Percentiles rank a stretch among this genome's conserved stretches.
phyloP scores from a whole-genome alignment of 2,113 vertebrate genomes.

The Poeciliopsis turrubarensis region DNA sequence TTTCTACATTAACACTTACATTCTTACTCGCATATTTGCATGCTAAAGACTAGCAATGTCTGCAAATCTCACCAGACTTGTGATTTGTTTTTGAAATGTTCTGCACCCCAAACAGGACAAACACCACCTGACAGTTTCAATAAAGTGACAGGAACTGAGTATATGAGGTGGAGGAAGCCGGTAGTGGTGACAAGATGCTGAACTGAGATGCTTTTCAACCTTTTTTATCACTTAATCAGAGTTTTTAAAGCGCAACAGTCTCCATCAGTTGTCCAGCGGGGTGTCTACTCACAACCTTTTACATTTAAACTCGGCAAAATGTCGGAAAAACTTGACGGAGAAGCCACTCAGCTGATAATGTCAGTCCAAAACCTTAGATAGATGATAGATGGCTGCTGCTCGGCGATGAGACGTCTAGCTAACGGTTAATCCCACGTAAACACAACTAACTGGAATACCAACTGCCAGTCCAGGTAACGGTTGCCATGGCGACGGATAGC shows the following conservation, averaged over 20 bases:
- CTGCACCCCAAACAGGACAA: neutral
- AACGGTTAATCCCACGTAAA: slow-evolving; percentile 14
- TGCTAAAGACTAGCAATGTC: neutral
- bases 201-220: neutral
- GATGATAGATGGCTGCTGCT: neutral
- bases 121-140: neutral
- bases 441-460: neutral
- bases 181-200: neutral
- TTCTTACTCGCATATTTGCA: neutral
- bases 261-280: neutral
- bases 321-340: neutral
- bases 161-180: neutral
- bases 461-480: neutral
- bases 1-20: neutral
- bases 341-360: neutral
- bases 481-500: neutral
- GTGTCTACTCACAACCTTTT: slow-evolving; percentile 1
- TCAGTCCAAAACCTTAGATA: neutral
- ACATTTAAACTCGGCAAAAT: neutral
- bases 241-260: neutral
- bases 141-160: neutral
- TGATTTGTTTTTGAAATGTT: neutral
- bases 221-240: neutral
- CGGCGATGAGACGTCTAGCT: slow-evolving; percentile 1
- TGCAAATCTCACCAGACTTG: no score